A percentile compares a stretch with the other conserved stretches of the same genome.
Evolutionary conservation across 2,113 vertebrate species (phyloP).

Genomic region (Lophochroa leadbeateri): DNA sequence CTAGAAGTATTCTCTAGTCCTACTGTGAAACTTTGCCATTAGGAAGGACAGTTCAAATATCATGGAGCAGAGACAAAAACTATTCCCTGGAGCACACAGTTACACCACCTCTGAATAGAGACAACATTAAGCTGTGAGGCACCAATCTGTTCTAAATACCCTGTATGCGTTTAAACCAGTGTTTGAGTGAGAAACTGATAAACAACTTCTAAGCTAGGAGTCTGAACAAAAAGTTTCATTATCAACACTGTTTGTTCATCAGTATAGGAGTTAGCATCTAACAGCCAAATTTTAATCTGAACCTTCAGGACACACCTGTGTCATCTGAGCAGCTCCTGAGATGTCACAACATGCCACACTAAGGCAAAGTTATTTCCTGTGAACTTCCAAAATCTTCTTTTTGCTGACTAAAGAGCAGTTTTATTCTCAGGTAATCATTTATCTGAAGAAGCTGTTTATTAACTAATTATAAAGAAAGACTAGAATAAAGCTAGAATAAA

Average conservation of each 20-base stretch:
- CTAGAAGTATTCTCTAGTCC: background rate
- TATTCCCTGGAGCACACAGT: background rate
- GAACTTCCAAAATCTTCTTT: background rate
- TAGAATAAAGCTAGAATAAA: background rate
- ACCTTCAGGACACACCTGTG: background rate
- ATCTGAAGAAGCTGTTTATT: constrained; percentile 44
- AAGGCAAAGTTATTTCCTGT: background rate
- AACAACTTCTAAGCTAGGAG: background rate
- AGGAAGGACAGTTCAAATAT: background rate
- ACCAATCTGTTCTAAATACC: background rate
- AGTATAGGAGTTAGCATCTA: background rate
- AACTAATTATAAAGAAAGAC: background rate
- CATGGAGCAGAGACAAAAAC: background rate
- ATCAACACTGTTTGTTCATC: background rate
- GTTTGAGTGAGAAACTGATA: background rate
- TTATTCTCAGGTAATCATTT: constrained; percentile 43
- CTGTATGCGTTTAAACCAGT: background rate
- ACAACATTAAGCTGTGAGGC: background rate
- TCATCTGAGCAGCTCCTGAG: background rate
- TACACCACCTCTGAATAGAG: background rate
- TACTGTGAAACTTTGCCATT: background rate
- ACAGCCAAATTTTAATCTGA: background rate
- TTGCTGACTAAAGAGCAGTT: constrained; percentile 33
- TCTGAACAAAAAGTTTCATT: background rate
- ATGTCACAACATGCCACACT: fast-evolving